phyloP scores from a whole-genome alignment of 1,140 invertebrate species.

The Nomia melanderi region DNA sequence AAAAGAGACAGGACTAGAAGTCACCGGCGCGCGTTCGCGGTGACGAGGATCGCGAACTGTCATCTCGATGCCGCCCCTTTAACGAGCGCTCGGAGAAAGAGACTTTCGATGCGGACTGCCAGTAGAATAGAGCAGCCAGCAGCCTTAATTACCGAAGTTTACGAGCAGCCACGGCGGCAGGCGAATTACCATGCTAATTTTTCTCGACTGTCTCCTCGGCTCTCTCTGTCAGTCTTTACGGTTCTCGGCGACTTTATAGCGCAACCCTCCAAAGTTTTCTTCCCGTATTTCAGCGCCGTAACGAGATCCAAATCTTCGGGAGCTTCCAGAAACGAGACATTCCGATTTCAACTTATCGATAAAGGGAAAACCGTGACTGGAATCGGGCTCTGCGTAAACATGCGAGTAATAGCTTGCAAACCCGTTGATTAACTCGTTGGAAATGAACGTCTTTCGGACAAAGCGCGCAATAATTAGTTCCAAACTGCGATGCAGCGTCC shows the following conservation, averaged over 20 bases:
- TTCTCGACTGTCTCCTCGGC: slow-evolving; percentile 39
- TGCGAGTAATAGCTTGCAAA: too few species aligned
- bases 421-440: too few species aligned
- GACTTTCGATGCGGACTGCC: slow-evolving; percentile 19
- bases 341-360: too few species aligned
- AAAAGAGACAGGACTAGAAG: too few species aligned
- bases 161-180: slow-evolving; percentile 61
- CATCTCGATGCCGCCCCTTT: slow-evolving; percentile 14
- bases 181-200: slow-evolving; percentile 77
- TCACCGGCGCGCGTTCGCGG: too few species aligned
- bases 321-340: neutral
- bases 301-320: slow-evolving; percentile 23
- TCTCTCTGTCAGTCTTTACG: slow-evolving; percentile 55
- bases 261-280: slow-evolving; percentile 29
- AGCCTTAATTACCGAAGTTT: slow-evolving; percentile 75
- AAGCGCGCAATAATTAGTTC: too few species aligned
- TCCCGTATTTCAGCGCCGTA: slow-evolving; percentile 36
- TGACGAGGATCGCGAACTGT: slow-evolving; percentile 1
- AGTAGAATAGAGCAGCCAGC: slow-evolving; percentile 40
- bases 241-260: slow-evolving; percentile 54
- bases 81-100: slow-evolving; percentile 2
- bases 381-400: too few species aligned
- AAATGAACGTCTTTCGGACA: too few species aligned
- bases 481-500: too few species aligned
- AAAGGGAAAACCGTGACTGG: too few species aligned